Evolutionary conservation across 2,113 vertebrate genomes (phyloP).

Genomic region (Pavo muticus): DNA sequence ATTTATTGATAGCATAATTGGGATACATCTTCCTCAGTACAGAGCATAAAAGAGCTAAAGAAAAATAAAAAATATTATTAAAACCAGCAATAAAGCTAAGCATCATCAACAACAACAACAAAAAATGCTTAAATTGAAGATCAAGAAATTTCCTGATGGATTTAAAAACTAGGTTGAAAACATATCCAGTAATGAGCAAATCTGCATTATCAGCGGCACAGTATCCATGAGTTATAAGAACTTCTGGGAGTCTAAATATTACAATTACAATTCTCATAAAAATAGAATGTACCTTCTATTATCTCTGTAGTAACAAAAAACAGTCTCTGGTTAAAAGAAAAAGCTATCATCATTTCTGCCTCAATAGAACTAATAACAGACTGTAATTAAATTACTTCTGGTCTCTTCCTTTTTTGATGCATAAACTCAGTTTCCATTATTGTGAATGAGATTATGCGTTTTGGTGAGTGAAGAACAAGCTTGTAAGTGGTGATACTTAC

Average conservation of each 20-base stretch:
- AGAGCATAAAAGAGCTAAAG: neutral
- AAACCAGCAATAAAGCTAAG: neutral
- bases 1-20: neutral
- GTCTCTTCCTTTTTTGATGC: neutral
- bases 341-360: neutral
- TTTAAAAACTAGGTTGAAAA: neutral
- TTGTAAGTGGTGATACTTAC: neutral
- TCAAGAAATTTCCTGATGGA: neutral
- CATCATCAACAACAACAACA: neutral
- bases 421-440: neutral
- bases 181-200: neutral
- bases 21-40: neutral
- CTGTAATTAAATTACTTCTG: neutral
- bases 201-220: neutral
- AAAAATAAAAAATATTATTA: neutral
- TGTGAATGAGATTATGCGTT: neutral
- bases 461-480: neutral
- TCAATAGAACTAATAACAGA: neutral
- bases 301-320: neutral
- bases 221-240: neutral
- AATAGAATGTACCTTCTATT: neutral
- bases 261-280: neutral
- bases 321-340: neutral
- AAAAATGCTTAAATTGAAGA: neutral
- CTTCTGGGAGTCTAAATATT: neutral